Evolutionary conservation across 2,797 vertebrate species (phyloP).

Genomic region (Acropternis orthonyx): DNA sequence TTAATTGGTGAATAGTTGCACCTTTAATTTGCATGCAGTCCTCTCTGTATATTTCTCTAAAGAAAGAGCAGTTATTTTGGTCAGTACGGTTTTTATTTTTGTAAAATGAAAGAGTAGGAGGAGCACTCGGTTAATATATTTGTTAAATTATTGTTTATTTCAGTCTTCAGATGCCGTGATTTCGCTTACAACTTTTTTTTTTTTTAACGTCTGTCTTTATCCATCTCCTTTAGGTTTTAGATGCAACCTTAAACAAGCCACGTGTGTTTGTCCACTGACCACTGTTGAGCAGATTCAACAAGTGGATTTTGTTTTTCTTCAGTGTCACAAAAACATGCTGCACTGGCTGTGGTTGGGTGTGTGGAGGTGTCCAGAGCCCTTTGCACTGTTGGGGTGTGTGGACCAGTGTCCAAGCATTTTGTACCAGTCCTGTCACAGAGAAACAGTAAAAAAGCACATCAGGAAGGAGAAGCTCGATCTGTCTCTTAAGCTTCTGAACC

Average conservation of each 20-base stretch:
- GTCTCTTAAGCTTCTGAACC: background rate
- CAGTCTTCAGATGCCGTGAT: background rate
- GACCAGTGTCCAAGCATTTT: background rate
- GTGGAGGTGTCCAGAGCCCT: background rate
- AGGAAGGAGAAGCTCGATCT: background rate
- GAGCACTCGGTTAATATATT: background rate
- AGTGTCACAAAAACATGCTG: rapidly evolving
- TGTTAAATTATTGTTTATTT: background rate
- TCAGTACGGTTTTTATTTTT: background rate
- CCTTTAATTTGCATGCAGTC: background rate
- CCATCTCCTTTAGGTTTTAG: background rate
- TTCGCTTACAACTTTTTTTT: background rate
- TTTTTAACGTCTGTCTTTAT: background rate
- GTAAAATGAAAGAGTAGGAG: background rate
- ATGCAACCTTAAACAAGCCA: background rate
- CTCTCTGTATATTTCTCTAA: background rate
- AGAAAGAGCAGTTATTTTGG: background rate
- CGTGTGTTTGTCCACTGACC: rapidly evolving
- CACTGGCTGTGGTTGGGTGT: background rate
- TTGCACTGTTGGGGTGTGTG: background rate
- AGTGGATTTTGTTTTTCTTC: background rate
- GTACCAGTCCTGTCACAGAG: background rate
- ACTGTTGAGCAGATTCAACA: background rate
- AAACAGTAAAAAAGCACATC: background rate
- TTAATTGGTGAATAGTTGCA: background rate